Evolutionary conservation across 1,140 invertebrate species (phyloP).

Genomic region (Monomorium pharaonis): DNA sequence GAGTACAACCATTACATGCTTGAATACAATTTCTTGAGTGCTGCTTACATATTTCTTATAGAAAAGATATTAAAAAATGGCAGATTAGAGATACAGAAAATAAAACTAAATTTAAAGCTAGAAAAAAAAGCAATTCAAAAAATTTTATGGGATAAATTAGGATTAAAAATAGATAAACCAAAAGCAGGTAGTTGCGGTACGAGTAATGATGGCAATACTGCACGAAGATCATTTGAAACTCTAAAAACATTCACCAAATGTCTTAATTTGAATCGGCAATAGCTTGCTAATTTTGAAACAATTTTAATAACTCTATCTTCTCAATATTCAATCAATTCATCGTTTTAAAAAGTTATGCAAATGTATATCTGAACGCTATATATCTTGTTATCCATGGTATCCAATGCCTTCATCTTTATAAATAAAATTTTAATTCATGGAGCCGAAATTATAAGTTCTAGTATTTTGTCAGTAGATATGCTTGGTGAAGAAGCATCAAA

Average conservation of each 20-base stretch:
- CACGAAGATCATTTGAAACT: background rate
- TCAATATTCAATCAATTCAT: background rate
- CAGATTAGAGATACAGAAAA: background rate
- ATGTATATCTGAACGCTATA: background rate
- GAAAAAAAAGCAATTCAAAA: background rate
- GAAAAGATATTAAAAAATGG: background rate
- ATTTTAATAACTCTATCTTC: conserved; percentile 28
- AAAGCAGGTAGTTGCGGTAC: background rate
- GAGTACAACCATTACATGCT: background rate
- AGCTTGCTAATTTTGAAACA: background rate
- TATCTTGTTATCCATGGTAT: background rate
- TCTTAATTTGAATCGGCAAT: background rate
- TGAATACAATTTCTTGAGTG: conserved; percentile 20
- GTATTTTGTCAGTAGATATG: background rate
- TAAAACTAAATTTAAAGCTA: background rate
- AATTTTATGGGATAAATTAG: conserved; percentile 1
- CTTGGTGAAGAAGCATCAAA: background rate
- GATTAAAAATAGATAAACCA: background rate
- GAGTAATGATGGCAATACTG: background rate
- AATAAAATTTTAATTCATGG: conserved; percentile 12
- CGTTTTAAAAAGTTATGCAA: background rate
- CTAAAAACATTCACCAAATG: background rate
- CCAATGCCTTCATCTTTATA: background rate
- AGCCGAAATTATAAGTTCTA: background rate
- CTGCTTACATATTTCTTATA: background rate